Evolutionary conservation across 2,888 invertebrate species (phyloP).

Genomic region (Gryllus longicercus): DNA sequence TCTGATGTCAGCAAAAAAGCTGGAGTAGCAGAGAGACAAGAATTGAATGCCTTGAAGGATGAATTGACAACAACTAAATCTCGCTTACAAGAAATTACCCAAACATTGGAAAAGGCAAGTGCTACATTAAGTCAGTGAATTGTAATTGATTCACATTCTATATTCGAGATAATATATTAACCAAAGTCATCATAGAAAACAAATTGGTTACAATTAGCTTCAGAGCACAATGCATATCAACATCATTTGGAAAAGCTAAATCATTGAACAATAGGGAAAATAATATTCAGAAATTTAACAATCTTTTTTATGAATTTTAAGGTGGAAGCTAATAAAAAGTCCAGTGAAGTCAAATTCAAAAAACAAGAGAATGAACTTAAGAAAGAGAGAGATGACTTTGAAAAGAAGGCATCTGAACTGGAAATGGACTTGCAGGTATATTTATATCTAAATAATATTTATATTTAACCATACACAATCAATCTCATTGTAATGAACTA

Average conservation of each 20-base stretch:
- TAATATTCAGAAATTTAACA: neutral
- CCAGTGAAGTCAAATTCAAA: constrained; percentile 58
- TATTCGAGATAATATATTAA: neutral
- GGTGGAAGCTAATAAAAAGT: constrained; percentile 60
- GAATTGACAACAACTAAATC: constrained; percentile 45
- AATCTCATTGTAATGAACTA: neutral
- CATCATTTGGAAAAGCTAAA: too few species aligned
- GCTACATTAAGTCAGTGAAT: neutral
- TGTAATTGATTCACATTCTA: neutral
- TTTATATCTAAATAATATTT: neutral
- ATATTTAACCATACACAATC: constrained; percentile 27
- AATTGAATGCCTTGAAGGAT: constrained; percentile 42
- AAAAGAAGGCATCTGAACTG: constrained; percentile 55
- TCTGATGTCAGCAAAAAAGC: constrained; percentile 43
- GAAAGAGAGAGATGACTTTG: constrained; percentile 62
- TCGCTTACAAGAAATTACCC: constrained; percentile 43
- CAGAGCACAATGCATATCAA: neutral
- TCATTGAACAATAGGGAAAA: too few species aligned
- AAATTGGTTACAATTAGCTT: neutral
- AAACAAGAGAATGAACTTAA: constrained; percentile 40
- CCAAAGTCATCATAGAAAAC: neutral
- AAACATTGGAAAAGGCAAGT: constrained; percentile 48
- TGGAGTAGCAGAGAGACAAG: constrained; percentile 39
- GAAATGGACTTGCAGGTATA: constrained; percentile 45
- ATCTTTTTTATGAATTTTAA: constrained; percentile 33